phyloP scores from a whole-genome alignment of 2,888 invertebrate species.

The Aelia acuminata region DNA sequence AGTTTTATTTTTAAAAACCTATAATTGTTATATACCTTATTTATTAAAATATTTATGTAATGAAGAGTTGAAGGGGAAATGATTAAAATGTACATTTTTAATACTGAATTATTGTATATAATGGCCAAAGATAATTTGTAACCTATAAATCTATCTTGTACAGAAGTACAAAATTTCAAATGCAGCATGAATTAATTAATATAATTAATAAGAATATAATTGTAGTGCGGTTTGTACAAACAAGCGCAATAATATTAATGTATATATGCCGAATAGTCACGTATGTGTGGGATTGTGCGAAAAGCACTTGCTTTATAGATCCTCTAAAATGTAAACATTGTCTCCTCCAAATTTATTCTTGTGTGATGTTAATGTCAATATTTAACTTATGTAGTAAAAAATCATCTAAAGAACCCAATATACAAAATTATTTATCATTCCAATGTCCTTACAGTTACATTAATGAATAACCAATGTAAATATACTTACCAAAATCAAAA shows the following conservation, averaged over 20 bases:
- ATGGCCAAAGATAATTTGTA: constrained; percentile 56
- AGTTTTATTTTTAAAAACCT: constrained; percentile 33
- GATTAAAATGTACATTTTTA: constrained; percentile 57
- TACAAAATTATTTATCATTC: constrained; percentile 45
- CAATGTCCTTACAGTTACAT: constrained; percentile 50
- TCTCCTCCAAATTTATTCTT: constrained; percentile 59
- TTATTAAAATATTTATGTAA: constrained; percentile 54
- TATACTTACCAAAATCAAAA: constrained; percentile 52
- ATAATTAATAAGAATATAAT: constrained; percentile 54
- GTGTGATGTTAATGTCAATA: constrained; percentile 60
- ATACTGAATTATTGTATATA: constrained; percentile 56
- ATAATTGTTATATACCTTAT: constrained; percentile 56
- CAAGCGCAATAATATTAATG: constrained; percentile 54
- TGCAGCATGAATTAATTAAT: constrained; percentile 57
- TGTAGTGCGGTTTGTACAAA: constrained; percentile 58
- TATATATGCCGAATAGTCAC: constrained; percentile 60
- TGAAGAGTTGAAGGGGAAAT: constrained; percentile 50
- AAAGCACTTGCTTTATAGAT: constrained; percentile 59
- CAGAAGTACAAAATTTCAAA: constrained; percentile 59
- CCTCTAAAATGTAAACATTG: constrained; percentile 58
- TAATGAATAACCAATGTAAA: constrained; percentile 40
- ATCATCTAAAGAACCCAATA: constrained; percentile 46
- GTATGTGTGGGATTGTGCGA: constrained; percentile 57
- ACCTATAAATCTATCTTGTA: constrained; percentile 57
- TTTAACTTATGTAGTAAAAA: constrained; percentile 49